A percentile compares a stretch with the other conserved stretches of the same genome.
Conservation (phyloP, 2,797 vertebrate genomes). For the Triplophysa bombifrons region DNA sequence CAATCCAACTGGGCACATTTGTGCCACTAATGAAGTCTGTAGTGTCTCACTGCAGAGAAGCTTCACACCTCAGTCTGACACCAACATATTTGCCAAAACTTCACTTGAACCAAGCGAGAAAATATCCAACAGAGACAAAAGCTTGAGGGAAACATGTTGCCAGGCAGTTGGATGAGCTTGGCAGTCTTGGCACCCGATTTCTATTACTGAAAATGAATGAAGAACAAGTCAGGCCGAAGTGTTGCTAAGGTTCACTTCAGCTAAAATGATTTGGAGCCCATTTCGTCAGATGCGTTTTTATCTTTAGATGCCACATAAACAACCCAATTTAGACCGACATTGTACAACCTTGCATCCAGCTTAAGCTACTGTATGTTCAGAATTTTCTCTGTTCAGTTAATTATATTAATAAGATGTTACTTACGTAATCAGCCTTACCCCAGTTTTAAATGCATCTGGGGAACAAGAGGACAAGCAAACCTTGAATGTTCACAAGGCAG, state of each 20-base stretch:
- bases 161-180: constrained; percentile 45
- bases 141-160: constrained; percentile 53
- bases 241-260: constrained; percentile 17
- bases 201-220: constrained; percentile 34
- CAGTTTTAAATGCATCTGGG: constrained; percentile 12
- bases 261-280: constrained; percentile 11
- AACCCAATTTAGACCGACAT: background rate
- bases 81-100: constrained; percentile 50
- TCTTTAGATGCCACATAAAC: constrained; percentile 10
- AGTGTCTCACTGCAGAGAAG: constrained; percentile 45
- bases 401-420: constrained; percentile 33
- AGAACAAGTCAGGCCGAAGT: constrained; percentile 28
- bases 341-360: background rate
- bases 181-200: constrained; percentile 34
- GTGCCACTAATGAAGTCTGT: constrained; percentile 54
- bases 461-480: constrained; percentile 15
- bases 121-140: constrained; percentile 58
- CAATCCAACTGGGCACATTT: constrained; percentile 41
- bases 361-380: constrained; percentile 11
- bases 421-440: constrained; percentile 28
- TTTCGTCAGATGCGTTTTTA: constrained; percentile 15
- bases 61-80: constrained; percentile 58
- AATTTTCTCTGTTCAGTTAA: constrained; percentile 19
- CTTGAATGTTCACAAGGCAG: background rate
- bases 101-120: constrained; percentile 49